Conservation (phyloP, 2,888 invertebrate species). For the Lysandra coridon region DNA sequence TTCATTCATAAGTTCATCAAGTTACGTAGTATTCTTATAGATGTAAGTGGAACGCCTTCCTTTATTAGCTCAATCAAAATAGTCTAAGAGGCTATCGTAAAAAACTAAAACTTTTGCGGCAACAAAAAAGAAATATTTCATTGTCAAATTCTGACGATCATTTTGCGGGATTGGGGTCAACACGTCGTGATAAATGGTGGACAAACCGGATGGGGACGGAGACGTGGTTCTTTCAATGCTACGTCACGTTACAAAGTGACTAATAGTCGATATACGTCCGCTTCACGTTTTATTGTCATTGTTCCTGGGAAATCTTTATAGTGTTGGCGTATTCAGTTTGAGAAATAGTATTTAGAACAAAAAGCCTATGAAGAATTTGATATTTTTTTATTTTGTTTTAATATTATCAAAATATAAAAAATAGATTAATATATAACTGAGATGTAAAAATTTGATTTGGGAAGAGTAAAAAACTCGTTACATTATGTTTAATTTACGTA, state of each 20-base stretch:
- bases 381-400: too few relatives aligned
- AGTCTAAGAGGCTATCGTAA: background rate
- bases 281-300: conserved; percentile 48
- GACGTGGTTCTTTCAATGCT: conserved; percentile 48
- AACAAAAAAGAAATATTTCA: conserved; percentile 11
- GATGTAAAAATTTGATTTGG: too few relatives aligned
- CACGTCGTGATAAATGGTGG: conserved; percentile 59
- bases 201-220: conserved; percentile 50
- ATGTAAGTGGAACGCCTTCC: background rate
- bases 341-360: background rate
- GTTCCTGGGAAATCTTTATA: conserved; percentile 37
- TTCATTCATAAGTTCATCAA: too few relatives aligned
- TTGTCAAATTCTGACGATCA: conserved; percentile 35
- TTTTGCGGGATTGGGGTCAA: conserved; percentile 49
- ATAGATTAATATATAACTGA: too few relatives aligned
- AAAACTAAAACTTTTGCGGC: background rate
- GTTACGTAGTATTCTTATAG: background rate
- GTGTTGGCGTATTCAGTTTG: background rate
- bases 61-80: background rate
- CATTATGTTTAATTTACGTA: too few relatives aligned
- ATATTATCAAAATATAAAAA: too few relatives aligned
- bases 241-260: conserved; percentile 56
- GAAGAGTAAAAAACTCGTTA: too few relatives aligned
- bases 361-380: too few relatives aligned
- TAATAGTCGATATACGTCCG: conserved; percentile 55